Percentiles rank a stretch among this genome's conserved stretches.
Evolutionary conservation across 1,140 invertebrate genomes (phyloP).

Genomic region (Sesamia nonagrioides): DNA sequence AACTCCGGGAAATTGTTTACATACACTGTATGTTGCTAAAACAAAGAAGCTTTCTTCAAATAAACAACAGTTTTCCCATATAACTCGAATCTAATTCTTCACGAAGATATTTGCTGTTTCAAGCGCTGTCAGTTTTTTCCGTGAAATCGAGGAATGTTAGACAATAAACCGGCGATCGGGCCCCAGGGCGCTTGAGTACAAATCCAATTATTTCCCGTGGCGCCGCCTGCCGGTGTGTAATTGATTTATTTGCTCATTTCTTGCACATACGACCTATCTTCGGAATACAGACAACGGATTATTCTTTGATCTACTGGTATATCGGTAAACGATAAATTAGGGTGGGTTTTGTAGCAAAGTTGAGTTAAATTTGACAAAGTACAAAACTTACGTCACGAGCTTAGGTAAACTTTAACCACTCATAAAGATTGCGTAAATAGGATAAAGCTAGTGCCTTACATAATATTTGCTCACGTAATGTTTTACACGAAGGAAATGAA

Average conservation of each 20-base stretch:
- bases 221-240: constrained; percentile 71
- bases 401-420: constrained; percentile 7
- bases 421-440: constrained; percentile 25
- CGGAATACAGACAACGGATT: constrained; percentile 48
- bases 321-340: constrained; percentile 13
- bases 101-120: constrained; percentile 51
- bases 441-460: constrained; percentile 9
- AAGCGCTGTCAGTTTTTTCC: constrained; percentile 53
- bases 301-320: constrained; percentile 36
- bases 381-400: not conserved
- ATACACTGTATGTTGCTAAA: not conserved
- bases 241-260: constrained; percentile 82
- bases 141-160: constrained; percentile 65
- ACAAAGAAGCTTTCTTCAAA: constrained; percentile 23
- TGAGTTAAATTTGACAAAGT: not conserved
- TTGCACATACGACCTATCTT: constrained; percentile 53
- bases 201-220: constrained; percentile 79
- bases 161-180: constrained; percentile 70
- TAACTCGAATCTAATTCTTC: constrained; percentile 46
- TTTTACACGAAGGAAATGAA: constrained; percentile 37
- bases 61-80: constrained; percentile 38
- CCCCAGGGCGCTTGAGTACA: constrained; percentile 68
- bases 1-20: constrained; percentile 12
- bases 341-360: not conserved
- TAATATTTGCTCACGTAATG: constrained; percentile 33